These are phyloP conservation scores for Trypoxylon attenuatum DNA, from an alignment of 2,888 invertebrate species.

Conservation along the genomic window DNA sequence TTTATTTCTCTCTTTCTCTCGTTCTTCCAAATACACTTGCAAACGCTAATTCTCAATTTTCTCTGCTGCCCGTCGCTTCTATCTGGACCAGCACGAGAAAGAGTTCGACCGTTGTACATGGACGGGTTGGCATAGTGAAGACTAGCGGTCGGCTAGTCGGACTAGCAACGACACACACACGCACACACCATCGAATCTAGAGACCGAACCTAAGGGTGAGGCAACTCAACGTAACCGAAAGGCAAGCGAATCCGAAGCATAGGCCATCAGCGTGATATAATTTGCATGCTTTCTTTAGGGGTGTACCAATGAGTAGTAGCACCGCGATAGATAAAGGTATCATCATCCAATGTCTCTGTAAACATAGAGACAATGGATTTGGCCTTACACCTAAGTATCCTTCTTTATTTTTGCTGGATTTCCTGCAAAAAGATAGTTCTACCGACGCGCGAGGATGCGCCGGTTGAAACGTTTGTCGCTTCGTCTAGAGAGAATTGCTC, in stretches of 20 bases:
- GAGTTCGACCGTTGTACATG: constrained; percentile 58
- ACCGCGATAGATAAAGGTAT: constrained; percentile 15
- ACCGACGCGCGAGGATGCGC: constrained; percentile 45
- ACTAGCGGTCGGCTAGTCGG: constrained; percentile 66
- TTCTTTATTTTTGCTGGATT: background rate
- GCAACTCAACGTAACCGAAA: constrained; percentile 54
- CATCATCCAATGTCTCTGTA: background rate
- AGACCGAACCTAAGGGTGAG: constrained; percentile 54
- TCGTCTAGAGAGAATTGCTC: constrained; percentile 21
- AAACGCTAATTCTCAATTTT: no score
- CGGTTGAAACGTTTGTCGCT: constrained; percentile 8
- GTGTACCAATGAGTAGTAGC: constrained; percentile 13
- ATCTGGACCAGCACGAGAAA: constrained; percentile 57
- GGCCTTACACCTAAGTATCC: constrained; percentile 11
- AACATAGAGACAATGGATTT: constrained; percentile 10
- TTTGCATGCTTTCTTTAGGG: constrained; percentile 35
- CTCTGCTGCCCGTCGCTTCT: constrained; percentile 3
- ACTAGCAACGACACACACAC: constrained; percentile 59
- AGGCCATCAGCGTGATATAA: constrained; percentile 55
- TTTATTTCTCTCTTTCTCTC: background rate
- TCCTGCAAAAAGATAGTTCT: constrained; percentile 4
- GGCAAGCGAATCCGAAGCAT: constrained; percentile 58
- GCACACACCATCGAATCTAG: constrained; percentile 37
- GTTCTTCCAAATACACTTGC: no score
- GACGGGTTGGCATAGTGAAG: constrained; percentile 71